These are phyloP conservation scores for Cremastinae sp. DNA, from an alignment of 2,888 invertebrate genomes.

Conservation along the genomic window DNA sequence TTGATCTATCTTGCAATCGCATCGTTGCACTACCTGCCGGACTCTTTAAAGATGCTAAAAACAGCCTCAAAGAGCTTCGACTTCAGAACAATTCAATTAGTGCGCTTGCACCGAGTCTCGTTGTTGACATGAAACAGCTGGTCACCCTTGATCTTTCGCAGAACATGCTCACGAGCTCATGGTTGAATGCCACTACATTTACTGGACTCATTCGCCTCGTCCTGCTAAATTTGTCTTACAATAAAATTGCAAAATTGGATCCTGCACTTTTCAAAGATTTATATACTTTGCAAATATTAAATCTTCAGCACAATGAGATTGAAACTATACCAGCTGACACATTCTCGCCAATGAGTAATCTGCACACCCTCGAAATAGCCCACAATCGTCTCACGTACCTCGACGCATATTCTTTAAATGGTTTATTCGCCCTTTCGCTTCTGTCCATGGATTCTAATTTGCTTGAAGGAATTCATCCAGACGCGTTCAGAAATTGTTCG, in stretches of 20 bases:
- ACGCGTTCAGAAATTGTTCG: conserved; percentile 94
- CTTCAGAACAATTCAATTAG: conserved; percentile 95
- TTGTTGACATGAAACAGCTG: conserved; percentile 92
- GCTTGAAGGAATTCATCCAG: conserved; percentile 91
- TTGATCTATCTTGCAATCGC: conserved; percentile 95
- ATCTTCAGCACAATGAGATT: conserved; percentile 91
- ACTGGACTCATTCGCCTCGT: conserved; percentile 94
- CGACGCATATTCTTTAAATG: conserved; percentile 93
- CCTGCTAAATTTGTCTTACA: conserved; percentile 91
- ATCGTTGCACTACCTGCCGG: conserved; percentile 93
- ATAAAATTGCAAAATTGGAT: conserved; percentile 90
- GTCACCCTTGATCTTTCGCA: conserved; percentile 92
- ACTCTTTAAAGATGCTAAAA: conserved; percentile 89
- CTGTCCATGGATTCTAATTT: conserved; percentile 93
- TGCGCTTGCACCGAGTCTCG: conserved; percentile 91
- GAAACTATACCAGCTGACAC: conserved; percentile 93
- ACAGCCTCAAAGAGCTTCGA: conserved; percentile 92
- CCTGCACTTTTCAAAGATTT: conserved; percentile 93
- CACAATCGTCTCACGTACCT: conserved; percentile 92
- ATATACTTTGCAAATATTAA: conserved; percentile 93
- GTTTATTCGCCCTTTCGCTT: conserved; percentile 91
- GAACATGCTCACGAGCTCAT: conserved; percentile 92
- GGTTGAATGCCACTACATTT: conserved; percentile 93
- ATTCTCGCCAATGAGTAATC: conserved; percentile 94
- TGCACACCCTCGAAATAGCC: conserved; percentile 93